Conservation (phyloP, 1,140 invertebrate species). For the Orius insidiosus region DNA sequence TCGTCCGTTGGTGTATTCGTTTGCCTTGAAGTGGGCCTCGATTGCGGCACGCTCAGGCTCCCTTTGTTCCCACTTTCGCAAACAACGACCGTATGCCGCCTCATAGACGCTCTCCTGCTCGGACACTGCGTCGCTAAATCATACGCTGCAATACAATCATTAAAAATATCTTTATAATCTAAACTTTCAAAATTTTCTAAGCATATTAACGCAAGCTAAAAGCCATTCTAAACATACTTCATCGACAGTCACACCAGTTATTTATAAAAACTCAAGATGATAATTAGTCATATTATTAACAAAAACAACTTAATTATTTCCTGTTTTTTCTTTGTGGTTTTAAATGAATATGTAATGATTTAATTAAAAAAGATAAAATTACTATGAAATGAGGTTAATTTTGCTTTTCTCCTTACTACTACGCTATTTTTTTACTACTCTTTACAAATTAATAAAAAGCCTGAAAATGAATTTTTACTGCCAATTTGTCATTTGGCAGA, state of each 20-base stretch:
- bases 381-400: no score
- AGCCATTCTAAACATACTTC: no score
- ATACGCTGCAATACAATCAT: conserved; percentile 36
- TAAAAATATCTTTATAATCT: not conserved
- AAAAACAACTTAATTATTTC: no score
- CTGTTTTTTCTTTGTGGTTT: no score
- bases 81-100: conserved; percentile 50
- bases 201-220: not conserved
- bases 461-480: not conserved
- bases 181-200: not conserved
- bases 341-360: no score
- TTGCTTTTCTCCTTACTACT: no score
- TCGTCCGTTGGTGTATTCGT: conserved; percentile 18
- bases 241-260: no score
- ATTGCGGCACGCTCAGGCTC: conserved; percentile 51
- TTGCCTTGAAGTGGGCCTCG: conserved; percentile 31
- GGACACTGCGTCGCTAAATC: conserved; percentile 65
- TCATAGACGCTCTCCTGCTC: conserved; percentile 41
- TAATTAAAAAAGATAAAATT: no score
- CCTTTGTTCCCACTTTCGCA: conserved; percentile 33
- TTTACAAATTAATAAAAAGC: not conserved
- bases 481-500: no score
- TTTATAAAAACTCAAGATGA: no score
- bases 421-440: conserved; percentile 1
- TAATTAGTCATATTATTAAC: no score